A percentile compares a stretch with the other conserved stretches of the same genome.
These are phyloP conservation scores for Phymastichus coffea DNA, from an alignment of 1,140 invertebrate species.

Conservation along the genomic window DNA sequence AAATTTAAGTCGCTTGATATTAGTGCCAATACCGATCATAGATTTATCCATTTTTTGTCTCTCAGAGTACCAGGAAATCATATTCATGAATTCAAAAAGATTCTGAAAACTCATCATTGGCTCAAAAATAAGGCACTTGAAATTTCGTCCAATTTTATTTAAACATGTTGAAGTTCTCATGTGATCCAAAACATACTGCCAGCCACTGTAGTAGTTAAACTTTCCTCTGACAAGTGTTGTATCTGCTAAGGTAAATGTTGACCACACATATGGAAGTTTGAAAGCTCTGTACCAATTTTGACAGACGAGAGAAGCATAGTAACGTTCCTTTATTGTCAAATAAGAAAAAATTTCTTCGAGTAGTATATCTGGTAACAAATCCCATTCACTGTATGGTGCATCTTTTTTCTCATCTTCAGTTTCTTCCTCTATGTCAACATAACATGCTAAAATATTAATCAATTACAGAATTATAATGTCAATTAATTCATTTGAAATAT, in stretches of 20 bases:
- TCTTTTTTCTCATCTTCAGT: slow-evolving; percentile 44
- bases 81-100: slow-evolving; percentile 81
- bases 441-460: slow-evolving; percentile 59
- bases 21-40: slow-evolving; percentile 56
- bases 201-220: slow-evolving; percentile 82
- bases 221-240: slow-evolving; percentile 71
- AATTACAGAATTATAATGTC: too few relatives aligned
- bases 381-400: slow-evolving; percentile 65
- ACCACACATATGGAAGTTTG: slow-evolving; percentile 74
- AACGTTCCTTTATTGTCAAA: slow-evolving; percentile 68
- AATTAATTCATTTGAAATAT: too few relatives aligned
- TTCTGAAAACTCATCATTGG: slow-evolving; percentile 82
- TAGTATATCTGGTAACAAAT: slow-evolving; percentile 71
- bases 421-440: slow-evolving; percentile 62
- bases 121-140: slow-evolving; percentile 69
- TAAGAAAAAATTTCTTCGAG: slow-evolving; percentile 77
- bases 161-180: slow-evolving; percentile 73
- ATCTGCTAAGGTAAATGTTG: slow-evolving; percentile 71
- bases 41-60: slow-evolving; percentile 41
- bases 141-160: slow-evolving; percentile 66
- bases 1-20: slow-evolving; percentile 69
- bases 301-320: slow-evolving; percentile 75
- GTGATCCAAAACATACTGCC: slow-evolving; percentile 78
- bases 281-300: slow-evolving; percentile 71
- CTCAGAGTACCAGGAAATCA: slow-evolving; percentile 74